Percentiles rank a stretch among this genome's conserved stretches.
These are phyloP conservation scores for Tetragonula carbonaria DNA, from an alignment of 2,888 invertebrate species.

Conservation along the genomic window DNA sequence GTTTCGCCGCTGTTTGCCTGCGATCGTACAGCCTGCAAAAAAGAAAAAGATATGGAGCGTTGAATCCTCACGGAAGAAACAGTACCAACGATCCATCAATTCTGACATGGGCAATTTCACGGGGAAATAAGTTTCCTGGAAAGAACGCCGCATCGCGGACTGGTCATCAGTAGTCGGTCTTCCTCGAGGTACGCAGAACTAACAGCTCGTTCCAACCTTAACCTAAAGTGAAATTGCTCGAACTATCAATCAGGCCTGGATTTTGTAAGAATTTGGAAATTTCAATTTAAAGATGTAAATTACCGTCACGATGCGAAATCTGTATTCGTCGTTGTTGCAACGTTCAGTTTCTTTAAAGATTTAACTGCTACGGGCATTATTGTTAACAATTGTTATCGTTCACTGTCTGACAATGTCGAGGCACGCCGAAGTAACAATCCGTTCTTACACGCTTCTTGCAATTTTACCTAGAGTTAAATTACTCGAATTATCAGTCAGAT, in stretches of 20 bases:
- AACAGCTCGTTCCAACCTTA: background rate
- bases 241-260: background rate
- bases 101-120: conserved; percentile 40
- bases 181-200: conserved; percentile 19
- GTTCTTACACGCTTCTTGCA: background rate
- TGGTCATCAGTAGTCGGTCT: conserved; percentile 27
- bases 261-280: no score
- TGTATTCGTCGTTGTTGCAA: no score
- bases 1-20: background rate
- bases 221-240: background rate
- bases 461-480: background rate
- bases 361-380: no score
- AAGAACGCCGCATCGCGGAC: background rate
- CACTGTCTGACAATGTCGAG: background rate
- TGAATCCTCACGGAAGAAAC: conserved; percentile 24
- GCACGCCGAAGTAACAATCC: conserved; percentile 22
- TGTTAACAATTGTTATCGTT: no score
- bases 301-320: no score
- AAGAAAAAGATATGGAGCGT: conserved; percentile 24
- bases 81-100: conserved; percentile 43
- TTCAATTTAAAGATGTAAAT: background rate
- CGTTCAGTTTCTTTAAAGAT: no score
- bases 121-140: background rate
- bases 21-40: background rate
- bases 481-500: background rate